phyloP scores from a whole-genome alignment of 2,888 invertebrate species.

The Theretra japonica region DNA sequence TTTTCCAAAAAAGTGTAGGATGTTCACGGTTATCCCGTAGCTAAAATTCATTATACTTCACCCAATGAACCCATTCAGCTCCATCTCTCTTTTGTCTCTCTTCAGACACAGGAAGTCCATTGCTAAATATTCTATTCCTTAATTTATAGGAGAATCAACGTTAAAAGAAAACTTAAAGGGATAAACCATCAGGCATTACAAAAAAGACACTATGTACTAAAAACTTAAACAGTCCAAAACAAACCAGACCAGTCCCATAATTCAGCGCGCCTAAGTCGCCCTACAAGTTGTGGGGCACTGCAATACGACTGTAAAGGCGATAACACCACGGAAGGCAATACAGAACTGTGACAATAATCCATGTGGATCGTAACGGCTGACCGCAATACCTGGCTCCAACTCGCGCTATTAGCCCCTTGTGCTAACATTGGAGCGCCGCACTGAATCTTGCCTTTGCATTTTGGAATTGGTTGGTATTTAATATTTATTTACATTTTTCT shows the following conservation, averaged over 20 bases:
- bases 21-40: no score
- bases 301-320: constrained; percentile 43
- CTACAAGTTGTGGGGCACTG: constrained; percentile 37
- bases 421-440: background rate
- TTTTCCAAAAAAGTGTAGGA: no score
- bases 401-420: constrained; percentile 21
- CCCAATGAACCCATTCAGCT: no score
- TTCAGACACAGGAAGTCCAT: no score
- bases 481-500: no score
- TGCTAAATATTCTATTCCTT: no score
- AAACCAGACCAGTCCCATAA: background rate
- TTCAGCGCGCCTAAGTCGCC: constrained; percentile 18
- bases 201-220: no score
- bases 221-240: background rate
- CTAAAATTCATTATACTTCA: no score
- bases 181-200: no score
- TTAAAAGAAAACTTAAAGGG: no score
- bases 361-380: constrained; percentile 29
- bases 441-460: background rate
- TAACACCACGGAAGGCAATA: constrained; percentile 48
- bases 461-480: background rate
- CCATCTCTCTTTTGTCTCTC: no score
- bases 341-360: constrained; percentile 35
- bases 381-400: constrained; percentile 21
- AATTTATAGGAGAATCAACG: no score